Evolutionary conservation across 2,797 vertebrate species (phyloP).

Genomic region (Tadarida brasiliensis): DNA sequence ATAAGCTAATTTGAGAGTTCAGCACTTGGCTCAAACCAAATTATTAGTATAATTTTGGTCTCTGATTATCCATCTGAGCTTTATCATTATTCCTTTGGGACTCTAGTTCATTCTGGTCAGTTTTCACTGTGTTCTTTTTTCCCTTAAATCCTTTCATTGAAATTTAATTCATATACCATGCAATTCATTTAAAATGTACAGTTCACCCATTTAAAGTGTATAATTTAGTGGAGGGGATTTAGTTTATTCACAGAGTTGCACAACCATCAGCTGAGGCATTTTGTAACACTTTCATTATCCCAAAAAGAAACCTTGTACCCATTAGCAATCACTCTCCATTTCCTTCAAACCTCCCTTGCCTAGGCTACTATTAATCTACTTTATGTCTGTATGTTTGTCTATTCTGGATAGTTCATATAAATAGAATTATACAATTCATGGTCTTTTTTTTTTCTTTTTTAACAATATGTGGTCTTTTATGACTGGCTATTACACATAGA

Average conservation of each 20-base stretch:
- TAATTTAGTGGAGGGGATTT: not conserved
- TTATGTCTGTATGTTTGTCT: not conserved
- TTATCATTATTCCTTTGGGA: not conserved
- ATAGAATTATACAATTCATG: not conserved
- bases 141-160: not conserved
- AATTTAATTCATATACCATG: not conserved
- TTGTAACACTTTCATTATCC: not conserved
- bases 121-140: not conserved
- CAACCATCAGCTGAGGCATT: not conserved
- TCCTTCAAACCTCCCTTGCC: not conserved
- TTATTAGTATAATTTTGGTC: conserved; percentile 21
- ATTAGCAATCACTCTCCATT: not conserved
- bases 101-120: not conserved
- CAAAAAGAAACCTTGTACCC: not conserved
- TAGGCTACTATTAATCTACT: not conserved
- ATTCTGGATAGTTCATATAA: not conserved
- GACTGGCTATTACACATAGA: not conserved
- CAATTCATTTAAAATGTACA: not conserved
- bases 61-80: conserved; percentile 33
- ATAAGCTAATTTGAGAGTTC: not conserved
- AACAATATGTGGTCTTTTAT: not conserved
- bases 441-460: not conserved
- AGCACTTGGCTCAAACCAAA: not conserved
- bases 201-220: not conserved
- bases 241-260: not conserved